phyloP scores from a whole-genome alignment of 2,113 vertebrate species.

The Pterocles orientalis region DNA sequence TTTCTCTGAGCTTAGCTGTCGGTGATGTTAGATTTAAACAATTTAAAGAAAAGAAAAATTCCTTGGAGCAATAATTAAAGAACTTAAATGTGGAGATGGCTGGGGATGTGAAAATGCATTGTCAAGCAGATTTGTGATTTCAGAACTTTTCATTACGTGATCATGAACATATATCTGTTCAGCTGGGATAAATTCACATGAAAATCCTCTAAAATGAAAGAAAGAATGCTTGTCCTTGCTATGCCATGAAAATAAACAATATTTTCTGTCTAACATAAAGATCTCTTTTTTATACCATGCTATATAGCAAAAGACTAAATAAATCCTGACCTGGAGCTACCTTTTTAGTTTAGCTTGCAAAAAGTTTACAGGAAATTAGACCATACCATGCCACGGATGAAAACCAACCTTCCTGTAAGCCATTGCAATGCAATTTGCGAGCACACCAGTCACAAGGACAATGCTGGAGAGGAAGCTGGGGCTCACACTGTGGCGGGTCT shows the following conservation, averaged over 20 bases:
- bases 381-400: background rate
- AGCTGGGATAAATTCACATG: background rate
- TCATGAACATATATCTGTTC: background rate
- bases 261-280: background rate
- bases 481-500: background rate
- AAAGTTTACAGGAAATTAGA: background rate
- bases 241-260: background rate
- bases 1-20: background rate
- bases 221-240: background rate
- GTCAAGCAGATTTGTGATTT: background rate
- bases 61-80: background rate
- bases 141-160: background rate
- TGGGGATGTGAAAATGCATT: background rate
- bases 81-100: background rate
- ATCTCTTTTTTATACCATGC: background rate
- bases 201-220: background rate
- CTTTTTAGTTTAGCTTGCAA: background rate
- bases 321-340: background rate
- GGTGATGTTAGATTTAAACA: background rate
- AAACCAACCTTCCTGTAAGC: background rate
- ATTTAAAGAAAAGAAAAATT: background rate
- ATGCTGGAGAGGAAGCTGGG: fast-evolving
- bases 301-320: background rate
- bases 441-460: background rate
- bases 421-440: background rate